A percentile compares a stretch with the other conserved stretches of the same genome.
phyloP scores from a whole-genome alignment of 2,113 vertebrate species.

The Tylochromis polylepis region DNA sequence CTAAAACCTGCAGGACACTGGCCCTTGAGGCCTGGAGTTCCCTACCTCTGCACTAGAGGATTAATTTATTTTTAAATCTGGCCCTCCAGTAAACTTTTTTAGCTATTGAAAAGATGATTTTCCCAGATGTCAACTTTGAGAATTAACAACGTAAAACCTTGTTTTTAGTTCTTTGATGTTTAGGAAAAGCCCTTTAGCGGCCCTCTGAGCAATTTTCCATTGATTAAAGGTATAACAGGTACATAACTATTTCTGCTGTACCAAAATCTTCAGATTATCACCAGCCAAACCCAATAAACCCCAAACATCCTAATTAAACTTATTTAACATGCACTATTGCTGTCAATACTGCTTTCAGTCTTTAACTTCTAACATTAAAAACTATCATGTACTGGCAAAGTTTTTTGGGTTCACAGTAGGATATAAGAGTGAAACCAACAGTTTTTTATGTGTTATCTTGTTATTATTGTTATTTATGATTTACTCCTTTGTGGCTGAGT shows the following conservation, averaged over 20 bases:
- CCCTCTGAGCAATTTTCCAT: neutral
- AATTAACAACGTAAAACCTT: neutral
- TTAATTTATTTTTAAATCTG: neutral
- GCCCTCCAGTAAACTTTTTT: neutral
- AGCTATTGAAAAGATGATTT: neutral
- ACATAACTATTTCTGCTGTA: neutral
- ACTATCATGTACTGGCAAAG: neutral
- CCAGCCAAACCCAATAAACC: neutral
- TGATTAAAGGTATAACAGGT: neutral
- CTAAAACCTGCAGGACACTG: too few species aligned
- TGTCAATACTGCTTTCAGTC: neutral
- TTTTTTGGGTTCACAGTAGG: neutral
- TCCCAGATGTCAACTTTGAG: neutral
- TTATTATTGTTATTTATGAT: neutral
- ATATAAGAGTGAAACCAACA: neutral
- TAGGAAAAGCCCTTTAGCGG: neutral
- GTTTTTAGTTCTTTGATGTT: neutral
- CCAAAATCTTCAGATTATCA: neutral
- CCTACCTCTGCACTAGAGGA: neutral
- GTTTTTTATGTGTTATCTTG: neutral
- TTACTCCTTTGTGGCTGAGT: too few species aligned
- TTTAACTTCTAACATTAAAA: neutral
- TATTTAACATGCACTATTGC: neutral
- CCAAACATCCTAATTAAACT: neutral
- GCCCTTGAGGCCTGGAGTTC: neutral